Conservation (phyloP, 2,888 invertebrate genomes). For the Apamea crenata region DNA sequence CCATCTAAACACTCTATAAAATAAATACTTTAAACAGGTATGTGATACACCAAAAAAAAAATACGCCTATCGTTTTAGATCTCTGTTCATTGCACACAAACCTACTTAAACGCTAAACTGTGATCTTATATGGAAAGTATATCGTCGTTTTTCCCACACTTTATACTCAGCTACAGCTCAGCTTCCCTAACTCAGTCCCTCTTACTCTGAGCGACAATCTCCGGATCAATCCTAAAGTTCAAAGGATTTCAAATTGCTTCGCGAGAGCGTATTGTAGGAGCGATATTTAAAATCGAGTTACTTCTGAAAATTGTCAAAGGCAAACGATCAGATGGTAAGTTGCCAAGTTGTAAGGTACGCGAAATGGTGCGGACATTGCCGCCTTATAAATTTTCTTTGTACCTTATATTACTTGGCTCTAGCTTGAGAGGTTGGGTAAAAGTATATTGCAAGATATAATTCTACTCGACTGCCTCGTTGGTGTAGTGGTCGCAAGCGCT, state of each 20-base stretch:
- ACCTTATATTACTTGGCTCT: neutral
- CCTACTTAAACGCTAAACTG: neutral
- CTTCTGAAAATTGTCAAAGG: conserved; percentile 39
- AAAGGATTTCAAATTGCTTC: conserved; percentile 45
- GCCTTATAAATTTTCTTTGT: conserved; percentile 21
- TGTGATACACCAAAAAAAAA: neutral
- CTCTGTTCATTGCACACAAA: neutral
- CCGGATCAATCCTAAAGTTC: conserved; percentile 17
- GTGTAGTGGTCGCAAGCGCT: neutral
- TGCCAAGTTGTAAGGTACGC: conserved; percentile 23
- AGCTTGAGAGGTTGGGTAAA: neutral
- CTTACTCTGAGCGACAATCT: conserved; percentile 24
- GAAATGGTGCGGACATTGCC: conserved; percentile 26
- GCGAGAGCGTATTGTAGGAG: conserved; percentile 13
- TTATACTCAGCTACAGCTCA: neutral
- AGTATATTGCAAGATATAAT: neutral
- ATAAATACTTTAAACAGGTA: neutral
- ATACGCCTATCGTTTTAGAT: neutral
- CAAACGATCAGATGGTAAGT: conserved; percentile 28
- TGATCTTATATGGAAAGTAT: neutral
- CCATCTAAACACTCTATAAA: neutral
- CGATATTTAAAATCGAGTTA: conserved; percentile 52
- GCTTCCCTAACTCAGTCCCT: neutral
- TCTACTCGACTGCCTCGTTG: neutral
- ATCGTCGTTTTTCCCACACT: neutral